phyloP scores from a whole-genome alignment of 2,113 vertebrate species.

The Paramisgurnus dabryanus region DNA sequence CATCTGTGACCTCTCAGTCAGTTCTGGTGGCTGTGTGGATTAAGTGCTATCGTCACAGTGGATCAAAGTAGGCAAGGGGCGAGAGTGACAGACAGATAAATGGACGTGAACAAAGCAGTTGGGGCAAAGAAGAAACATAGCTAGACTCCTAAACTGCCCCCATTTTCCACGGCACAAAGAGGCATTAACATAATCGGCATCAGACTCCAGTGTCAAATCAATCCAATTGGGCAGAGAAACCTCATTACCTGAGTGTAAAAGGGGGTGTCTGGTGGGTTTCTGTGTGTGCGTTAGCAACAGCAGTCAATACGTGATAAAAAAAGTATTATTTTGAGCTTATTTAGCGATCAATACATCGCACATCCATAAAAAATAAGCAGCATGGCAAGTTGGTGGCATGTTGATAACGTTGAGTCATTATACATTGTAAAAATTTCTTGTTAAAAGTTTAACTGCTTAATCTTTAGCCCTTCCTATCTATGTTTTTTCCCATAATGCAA shows the following conservation, averaged over 20 bases:
- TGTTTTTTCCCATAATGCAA: conserved; percentile 66
- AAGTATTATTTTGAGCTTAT: too few species aligned
- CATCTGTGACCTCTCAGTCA: conserved; percentile 57
- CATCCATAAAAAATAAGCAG: too few species aligned
- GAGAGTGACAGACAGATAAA: conserved; percentile 20
- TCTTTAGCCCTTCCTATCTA: background rate
- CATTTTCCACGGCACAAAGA: conserved; percentile 55
- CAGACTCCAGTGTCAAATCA: conserved; percentile 56
- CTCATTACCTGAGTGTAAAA: conserved; percentile 59
- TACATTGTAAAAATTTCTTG: too few species aligned
- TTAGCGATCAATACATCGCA: too few species aligned
- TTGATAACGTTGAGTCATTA: too few species aligned
- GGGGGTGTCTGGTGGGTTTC: conserved; percentile 36
- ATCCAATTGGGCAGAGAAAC: conserved; percentile 59
- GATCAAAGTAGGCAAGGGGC: conserved; percentile 40
- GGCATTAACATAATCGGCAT: conserved; percentile 61
- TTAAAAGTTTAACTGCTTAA: too few species aligned
- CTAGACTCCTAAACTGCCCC: conserved; percentile 47
- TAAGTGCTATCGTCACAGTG: conserved; percentile 50
- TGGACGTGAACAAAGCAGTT: conserved; percentile 4
- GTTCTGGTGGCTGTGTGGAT: conserved; percentile 66
- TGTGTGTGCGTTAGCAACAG: too few species aligned
- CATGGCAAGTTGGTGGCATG: too few species aligned
- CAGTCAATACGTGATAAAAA: too few species aligned
- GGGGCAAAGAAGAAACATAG: conserved; percentile 40